Evolutionary conservation across 2,797 vertebrate species (phyloP).

Genomic region (Cottoperca gobio): DNA sequence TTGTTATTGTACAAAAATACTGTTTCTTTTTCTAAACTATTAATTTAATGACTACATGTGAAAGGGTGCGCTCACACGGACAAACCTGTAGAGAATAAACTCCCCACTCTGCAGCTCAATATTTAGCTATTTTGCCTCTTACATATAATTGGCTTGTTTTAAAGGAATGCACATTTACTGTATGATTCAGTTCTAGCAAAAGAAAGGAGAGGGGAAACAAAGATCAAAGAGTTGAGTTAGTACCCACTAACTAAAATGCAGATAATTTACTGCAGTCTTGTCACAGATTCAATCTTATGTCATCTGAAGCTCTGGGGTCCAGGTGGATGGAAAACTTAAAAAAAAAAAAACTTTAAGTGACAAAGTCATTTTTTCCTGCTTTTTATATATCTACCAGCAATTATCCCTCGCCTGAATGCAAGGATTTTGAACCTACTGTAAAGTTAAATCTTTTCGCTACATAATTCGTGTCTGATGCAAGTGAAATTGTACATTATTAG

Average conservation of each 20-base stretch:
- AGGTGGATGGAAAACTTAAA: not conserved
- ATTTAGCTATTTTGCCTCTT: not conserved
- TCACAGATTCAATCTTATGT: not conserved
- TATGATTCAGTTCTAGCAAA: not conserved
- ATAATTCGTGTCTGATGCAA: not conserved
- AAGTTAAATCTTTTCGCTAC: no score
- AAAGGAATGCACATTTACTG: not conserved
- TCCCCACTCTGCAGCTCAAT: no score
- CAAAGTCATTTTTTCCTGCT: not conserved
- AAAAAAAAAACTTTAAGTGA: not conserved
- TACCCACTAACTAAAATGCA: not conserved
- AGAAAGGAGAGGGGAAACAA: not conserved
- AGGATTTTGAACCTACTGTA: no score
- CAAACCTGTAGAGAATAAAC: not conserved
- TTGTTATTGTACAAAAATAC: not conserved
- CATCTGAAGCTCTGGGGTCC: not conserved
- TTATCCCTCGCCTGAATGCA: not conserved
- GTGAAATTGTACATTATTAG: not conserved
- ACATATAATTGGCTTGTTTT: no score
- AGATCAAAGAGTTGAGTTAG: not conserved
- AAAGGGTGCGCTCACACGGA: not conserved
- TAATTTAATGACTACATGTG: not conserved
- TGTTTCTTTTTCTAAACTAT: not conserved
- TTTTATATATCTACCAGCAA: not conserved
- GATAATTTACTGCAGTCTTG: not conserved